Conservation (phyloP, 1,140 invertebrate species). For the Drosophila ananassae region DNA sequence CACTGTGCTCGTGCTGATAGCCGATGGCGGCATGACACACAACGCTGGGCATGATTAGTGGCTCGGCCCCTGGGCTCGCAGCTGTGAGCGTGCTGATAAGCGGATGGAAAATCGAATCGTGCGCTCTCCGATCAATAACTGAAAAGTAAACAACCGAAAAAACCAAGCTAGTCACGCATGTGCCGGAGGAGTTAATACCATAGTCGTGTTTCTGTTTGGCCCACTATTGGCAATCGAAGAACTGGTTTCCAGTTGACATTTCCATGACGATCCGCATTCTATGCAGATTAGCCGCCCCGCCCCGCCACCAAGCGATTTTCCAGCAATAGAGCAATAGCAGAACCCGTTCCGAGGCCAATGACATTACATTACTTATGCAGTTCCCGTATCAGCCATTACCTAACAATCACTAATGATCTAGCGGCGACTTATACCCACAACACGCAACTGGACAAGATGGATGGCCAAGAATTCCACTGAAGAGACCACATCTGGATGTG, state of each 20-base stretch:
- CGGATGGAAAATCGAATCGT: slow-evolving; percentile 38
- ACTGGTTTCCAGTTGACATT: slow-evolving; percentile 42
- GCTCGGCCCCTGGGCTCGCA: background rate
- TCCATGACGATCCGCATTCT: slow-evolving; percentile 51
- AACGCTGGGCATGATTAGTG: slow-evolving; percentile 33
- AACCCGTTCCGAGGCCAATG: slow-evolving; percentile 58
- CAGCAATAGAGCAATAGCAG: slow-evolving; percentile 10
- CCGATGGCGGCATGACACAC: slow-evolving; percentile 42
- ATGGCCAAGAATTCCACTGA: slow-evolving; percentile 23
- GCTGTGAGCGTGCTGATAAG: slow-evolving; percentile 38
- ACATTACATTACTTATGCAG: slow-evolving; percentile 35
- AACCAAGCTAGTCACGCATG: slow-evolving; percentile 42
- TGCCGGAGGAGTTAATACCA: slow-evolving; percentile 11
- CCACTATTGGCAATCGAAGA: slow-evolving; percentile 8
- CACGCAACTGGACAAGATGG: slow-evolving; percentile 12
- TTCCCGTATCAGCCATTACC: slow-evolving; percentile 37
- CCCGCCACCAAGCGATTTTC: no score
- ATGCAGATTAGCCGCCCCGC: slow-evolving; percentile 44
- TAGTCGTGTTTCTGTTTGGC: slow-evolving; percentile 21
- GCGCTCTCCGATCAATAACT: slow-evolving; percentile 40
- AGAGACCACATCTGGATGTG: slow-evolving; percentile 6
- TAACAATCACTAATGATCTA: slow-evolving; percentile 45
- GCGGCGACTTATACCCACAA: slow-evolving; percentile 2
- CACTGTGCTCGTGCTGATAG: slow-evolving; percentile 39
- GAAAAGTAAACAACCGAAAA: slow-evolving; percentile 32